Base-by-base conservation (phyloP, 2,888 invertebrate genomes). In the Tuberolachnus salignus region DNA sequence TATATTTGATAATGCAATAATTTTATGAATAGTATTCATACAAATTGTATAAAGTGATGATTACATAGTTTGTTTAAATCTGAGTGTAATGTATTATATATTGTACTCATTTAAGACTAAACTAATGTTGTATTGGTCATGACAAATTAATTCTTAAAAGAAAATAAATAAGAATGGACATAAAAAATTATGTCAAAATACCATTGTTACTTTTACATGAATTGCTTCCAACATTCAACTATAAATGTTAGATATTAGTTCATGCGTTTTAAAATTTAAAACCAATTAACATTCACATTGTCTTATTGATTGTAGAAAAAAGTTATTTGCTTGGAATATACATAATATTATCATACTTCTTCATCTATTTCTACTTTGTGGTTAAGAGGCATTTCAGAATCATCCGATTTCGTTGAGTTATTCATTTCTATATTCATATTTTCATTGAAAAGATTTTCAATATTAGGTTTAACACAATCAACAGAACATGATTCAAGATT, bases 301-400 rank as follows among this genome's bases (percentile, higher is more conserved):
- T 4, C 34, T 34, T 4, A 34, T 4, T 34, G 34, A 6, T 34
- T 34, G 6, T 6, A 34, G 6, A 34, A 34, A n/a, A 34, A 34
- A 34, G 6, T 34, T 34, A 34, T 34, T 34, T 34, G 3, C 34
- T 34, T 34, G 3, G 34, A 34, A 34, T 34, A 34, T 34, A n/a
- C n/a, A n/a, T n/a, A n/a, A n/a, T n/a, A 34, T 34, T 34, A 34
- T 34, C 34, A 34, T 74, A 74, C 74, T 64, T 74, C 74, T 64
- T 74, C 74, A 44, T 74, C 34, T 51, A n/a, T 64, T 14, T 73
- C 63, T 23, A 51, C 10, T 51, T 73, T 73, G 49, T 51, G 26
- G 44, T 59, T 21, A 46, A 3, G 46, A 44, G 66, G 23, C 2
- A 66, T 75, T 57, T 75, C 74, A 14, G 13, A 19, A 8, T 55